Base-by-base conservation (phyloP, 2,888 invertebrate genomes). In the Thelaira solivaga region DNA sequence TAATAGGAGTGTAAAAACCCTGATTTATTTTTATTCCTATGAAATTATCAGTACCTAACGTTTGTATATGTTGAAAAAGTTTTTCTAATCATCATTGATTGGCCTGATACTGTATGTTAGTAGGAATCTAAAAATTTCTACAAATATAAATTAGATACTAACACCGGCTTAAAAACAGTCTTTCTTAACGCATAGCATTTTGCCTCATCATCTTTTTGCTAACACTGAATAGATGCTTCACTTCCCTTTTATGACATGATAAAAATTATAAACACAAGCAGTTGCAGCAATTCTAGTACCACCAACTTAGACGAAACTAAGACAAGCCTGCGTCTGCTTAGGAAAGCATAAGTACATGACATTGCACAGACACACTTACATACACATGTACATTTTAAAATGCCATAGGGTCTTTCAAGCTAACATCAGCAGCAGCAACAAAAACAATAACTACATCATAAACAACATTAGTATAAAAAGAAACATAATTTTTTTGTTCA, bases 321-420 rank as follows among this genome's bases (percentile, higher is more conserved):
- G 20, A 24, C 20, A 34, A 22, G 53, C n/a, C 22, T 29, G 4
- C 43, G 47, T 55, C 22, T 57, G 7, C 36, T 24, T 22, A 13
- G 43, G 20, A 47, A 43, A 31, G n/a, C 22, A 26, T 39, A 47
- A 57, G 49, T 62, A 51, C 22, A 26, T 26, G 6, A 6, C 22
- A n/a, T n/a, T n/a, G n/a, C n/a, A n/a, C n/a, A n/a, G n/a, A n/a
- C n/a, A n/a, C n/a, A n/a, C n/a, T n/a, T n/a, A n/a, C n/a, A n/a
- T n/a, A n/a, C n/a, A n/a, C n/a, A 61, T 61, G 45, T 55, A 68
- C 51, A 73, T 74, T 61, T 68, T 55, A 61, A 34, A 76, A 53
- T 43, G 76, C 76, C 69, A 51, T 26, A 64, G 76, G 76, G 69
- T 26, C 68, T 69, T 49, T 69, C 43, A 69, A 57, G 43, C 57